Evolutionary conservation across 2,888 invertebrate genomes (phyloP), one percentile per base, ranked within the genome.

Genomic region (Cephus pygmeus): DNA sequence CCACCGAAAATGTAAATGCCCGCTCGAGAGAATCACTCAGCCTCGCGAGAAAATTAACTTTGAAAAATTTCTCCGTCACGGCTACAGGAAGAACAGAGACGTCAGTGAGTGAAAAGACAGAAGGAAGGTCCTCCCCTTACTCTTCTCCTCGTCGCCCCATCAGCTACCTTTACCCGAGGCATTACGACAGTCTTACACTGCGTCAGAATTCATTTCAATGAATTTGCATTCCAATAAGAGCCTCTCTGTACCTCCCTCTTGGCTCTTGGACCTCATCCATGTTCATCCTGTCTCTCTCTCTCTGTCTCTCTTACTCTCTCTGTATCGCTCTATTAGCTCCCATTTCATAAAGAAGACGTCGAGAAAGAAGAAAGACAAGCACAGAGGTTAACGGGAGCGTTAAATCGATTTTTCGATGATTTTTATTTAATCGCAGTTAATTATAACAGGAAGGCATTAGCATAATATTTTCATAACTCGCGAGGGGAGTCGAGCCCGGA

Each of bases 121-220:
- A 31, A 40, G 73, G 75, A 73, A 75, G 40, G 12, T 12, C 3
- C 35, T 12, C 3, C 36, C 34, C 23, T 74, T 71, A 2, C 71
- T 23, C 15, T 75, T 34, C 34, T 30, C 23, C 35, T 75, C 69
- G 15, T 30, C 75, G 12, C 4, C 34, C 33, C 76, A 76, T 75
- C 76, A 73, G 76, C 79, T 79, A 77, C 77, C 77, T 77, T 79
- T 78, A 71, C 78, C 79, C 74, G 78, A 75, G 81, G 83, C 85
- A 84, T 87, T 84, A 85, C 85, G 85, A 85, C 84, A 82, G 85
- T 86, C 85, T 88, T 87, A 87, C 83, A 84, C 79, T 83, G 79
- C 85, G 84, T 83, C 79, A 80, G 87, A 89, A 88, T 88, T 89
- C 85, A 88, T 89, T 89, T 87, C 84, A 88, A 88, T 88, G 85